Evolutionary conservation across 30 jellyfish, hydroid and myxozoan genomes (phyloP), one percentile per base, ranked within the genome.

Genomic region (Hydractinia symbiolongicarpus): DNA sequence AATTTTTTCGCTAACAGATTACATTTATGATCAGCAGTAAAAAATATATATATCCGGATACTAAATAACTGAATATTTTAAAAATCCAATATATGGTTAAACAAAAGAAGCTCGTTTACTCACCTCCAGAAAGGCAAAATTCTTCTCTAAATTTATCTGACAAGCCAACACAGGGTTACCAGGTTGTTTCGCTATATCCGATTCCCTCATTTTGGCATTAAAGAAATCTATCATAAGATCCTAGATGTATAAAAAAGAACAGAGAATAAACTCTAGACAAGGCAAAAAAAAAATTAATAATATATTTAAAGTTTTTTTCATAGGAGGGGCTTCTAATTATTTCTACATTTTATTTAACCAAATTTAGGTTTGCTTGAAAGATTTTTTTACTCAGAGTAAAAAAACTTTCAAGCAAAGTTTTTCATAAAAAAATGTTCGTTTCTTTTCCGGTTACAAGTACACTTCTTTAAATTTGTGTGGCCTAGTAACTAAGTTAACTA

Each of bases 141-240:
- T 89, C 78, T 89, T 89, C 68, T 94, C 99, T 79, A 88, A 67
- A 82, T 89, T 89, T 55, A 94, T 94, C 72, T 94, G 97, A 73
- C 96, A 94, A 5, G 99, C 96, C 67, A 94, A 73, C 50, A 89
- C 99, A 8, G 99, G 99, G 54, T 94, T 89, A 9, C 99, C 99
- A 16, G 99, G 95, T 68, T 94, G 96, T 9, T 95, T 81, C 56
- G 97, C 96, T 9, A 94, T 86, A 40, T 94, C 95, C 5, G 97
- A 94, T 79, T 94, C 97, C 21, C 88, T 73, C 99, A 94, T 94
- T 78, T 94, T 89, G 5, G 99, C 97, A 79, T 94, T 94, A 89
- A 94, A 88, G 86, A 94, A 94, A 78, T 94, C 99, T 13, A 94
- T 87, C 97, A 94, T 88, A 81, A 88, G 88, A 61, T 94, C 99